Evolutionary conservation across 2,888 invertebrate genomes (phyloP).

Genomic region (Autographa gamma): DNA sequence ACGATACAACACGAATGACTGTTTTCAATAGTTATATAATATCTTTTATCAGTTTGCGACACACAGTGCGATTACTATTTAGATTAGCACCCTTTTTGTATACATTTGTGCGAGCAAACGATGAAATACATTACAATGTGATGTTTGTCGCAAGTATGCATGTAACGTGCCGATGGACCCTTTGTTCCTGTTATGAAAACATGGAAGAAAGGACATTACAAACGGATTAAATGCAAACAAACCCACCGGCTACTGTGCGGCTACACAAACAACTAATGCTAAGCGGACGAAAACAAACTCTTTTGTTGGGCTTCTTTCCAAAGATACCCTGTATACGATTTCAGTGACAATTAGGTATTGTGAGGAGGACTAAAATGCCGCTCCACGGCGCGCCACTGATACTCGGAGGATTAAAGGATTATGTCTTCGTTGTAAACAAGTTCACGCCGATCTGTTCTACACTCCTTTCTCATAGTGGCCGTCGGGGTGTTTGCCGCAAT

Average conservation of each 20-base stretch:
- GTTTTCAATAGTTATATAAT: not conserved
- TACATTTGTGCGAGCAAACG: conserved; percentile 25
- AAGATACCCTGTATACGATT: conserved; percentile 69
- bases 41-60: conserved; percentile 21
- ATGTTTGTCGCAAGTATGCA: conserved; percentile 29
- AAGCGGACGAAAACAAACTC: conserved; percentile 83
- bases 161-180: conserved; percentile 61
- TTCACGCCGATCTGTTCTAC: conserved; percentile 73
- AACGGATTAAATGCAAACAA: conserved; percentile 87
- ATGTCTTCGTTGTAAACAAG: conserved; percentile 75
- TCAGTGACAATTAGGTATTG: conserved; percentile 80
- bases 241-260: conserved; percentile 78
- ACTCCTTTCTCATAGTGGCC: conserved; percentile 68
- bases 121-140: conserved; percentile 31
- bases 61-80: conserved; percentile 15
- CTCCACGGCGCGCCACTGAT: conserved; percentile 76
- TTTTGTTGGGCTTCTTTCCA: conserved; percentile 77
- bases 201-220: conserved; percentile 79
- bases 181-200: conserved; percentile 73
- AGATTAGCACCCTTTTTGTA: conserved; percentile 48
- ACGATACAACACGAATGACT: not conserved
- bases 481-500: conserved; percentile 46
- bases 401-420: conserved; percentile 85
- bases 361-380: conserved; percentile 67
- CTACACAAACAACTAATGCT: conserved; percentile 83